Evolutionary conservation across 2,113 vertebrate genomes (phyloP), one percentile per base, ranked within the genome.

Genomic region (Sinocyclocheilus rhinocerous): DNA sequence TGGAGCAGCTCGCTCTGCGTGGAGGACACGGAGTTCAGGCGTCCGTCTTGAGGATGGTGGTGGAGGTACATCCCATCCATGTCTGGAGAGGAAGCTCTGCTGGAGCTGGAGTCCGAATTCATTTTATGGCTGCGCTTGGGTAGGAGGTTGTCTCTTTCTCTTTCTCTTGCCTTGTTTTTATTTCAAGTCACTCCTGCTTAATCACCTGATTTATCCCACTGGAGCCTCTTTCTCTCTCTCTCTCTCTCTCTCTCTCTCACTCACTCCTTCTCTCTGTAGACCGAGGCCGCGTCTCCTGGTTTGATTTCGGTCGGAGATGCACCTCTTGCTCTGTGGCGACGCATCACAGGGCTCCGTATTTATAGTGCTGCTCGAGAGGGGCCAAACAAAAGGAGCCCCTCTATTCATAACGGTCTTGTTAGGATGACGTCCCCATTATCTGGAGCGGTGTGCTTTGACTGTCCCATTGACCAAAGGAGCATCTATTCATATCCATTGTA

Each of bases 51-150:
- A 57, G 95, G 95, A 55, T 93, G 96, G 57, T 96, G 80, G 15
- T 81, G 45, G 45, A 12, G 94, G 91, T 97, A 99, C 95, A 98
- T 94, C 89, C 94, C 96, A 88, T 99, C 98, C 97, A 99, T 97
- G 91, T 99, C 98, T 93, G 98, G 98, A 20, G 98, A 99, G 33
- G 98, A 99, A 79, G 98, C 96, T 98, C 98, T 97, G 96, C 98
- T 99, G 90, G 96, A 96, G 94, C 97, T 98, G 90, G 98, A 98
- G 91, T 99, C 98, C 90, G 98, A 99, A 98, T 98, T 96, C 98
- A 99, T 99, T 95, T 95, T 98, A 97, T 94, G 93, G 87, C 86
- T 92, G 93, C 88, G 92, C 92, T 90, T 92, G 92, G 91, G 92
- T 92, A 91, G 94, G 93, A 94, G 92, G 94, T 94, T 92, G 94